Percentiles rank a stretch among this genome's conserved stretches.
These are phyloP conservation scores for Melanchra persicariae DNA, from an alignment of 2,888 invertebrate species.

Conservation along the genomic window DNA sequence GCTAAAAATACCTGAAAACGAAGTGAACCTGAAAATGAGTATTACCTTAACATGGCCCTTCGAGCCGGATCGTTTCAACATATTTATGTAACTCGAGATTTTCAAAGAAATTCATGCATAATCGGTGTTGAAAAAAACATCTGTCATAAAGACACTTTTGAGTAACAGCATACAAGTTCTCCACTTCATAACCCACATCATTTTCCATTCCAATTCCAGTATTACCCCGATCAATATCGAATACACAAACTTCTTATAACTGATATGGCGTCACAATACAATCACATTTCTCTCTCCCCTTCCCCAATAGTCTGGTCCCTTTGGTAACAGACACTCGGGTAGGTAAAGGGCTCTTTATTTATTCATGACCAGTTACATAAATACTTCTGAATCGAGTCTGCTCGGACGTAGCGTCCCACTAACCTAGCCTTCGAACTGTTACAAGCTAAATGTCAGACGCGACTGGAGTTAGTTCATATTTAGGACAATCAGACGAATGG, in stretches of 20 bases:
- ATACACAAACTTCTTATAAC: conserved; percentile 5
- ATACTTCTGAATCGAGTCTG: conserved; percentile 28
- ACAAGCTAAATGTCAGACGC: conserved; percentile 56
- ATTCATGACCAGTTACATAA: conserved; percentile 43
- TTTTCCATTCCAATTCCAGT: neutral
- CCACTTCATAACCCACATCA: neutral
- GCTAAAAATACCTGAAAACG: too few species aligned
- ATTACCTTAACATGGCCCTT: too few species aligned
- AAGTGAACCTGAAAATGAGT: too few species aligned
- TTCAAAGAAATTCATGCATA: too few species aligned
- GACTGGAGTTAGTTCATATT: conserved; percentile 18
- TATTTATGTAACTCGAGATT: too few species aligned
- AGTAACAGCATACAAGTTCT: neutral
- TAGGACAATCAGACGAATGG: conserved; percentile 19
- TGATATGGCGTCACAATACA: conserved; percentile 4
- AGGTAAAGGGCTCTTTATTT: conserved; percentile 23
- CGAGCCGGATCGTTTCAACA: neutral
- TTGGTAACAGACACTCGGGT: neutral
- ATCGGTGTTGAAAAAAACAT: too few species aligned
- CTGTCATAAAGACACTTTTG: too few species aligned
- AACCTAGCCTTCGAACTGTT: conserved; percentile 53
- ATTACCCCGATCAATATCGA: neutral
- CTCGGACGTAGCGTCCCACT: conserved; percentile 40
- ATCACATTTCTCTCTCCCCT: neutral
- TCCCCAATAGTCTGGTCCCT: neutral